These are phyloP conservation scores for Meta bourneti DNA, from an alignment of 2,888 invertebrate species.

Conservation along the genomic window DNA sequence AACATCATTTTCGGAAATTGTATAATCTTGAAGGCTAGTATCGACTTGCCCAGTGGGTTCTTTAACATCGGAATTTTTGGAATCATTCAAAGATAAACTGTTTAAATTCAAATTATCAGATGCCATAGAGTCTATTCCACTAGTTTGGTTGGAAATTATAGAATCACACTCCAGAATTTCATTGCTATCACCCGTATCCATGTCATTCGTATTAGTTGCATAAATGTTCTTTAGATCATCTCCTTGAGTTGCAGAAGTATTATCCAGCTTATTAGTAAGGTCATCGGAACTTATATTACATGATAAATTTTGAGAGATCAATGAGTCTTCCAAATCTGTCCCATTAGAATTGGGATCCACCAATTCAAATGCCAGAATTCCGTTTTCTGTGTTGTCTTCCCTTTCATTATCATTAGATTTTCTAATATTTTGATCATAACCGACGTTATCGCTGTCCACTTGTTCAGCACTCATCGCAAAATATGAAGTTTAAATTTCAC, in stretches of 20 bases:
- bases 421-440: constrained; percentile 12
- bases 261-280: background rate
- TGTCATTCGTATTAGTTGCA: background rate
- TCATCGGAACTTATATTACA: background rate
- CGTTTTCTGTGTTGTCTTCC: background rate
- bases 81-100: background rate
- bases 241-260: background rate
- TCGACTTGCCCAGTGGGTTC: background rate
- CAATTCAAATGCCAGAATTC: constrained; percentile 1
- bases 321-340: background rate
- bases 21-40: background rate
- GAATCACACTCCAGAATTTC: background rate
- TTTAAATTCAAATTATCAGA: background rate
- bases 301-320: background rate
- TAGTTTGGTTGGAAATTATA: background rate
- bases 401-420: constrained; percentile 1
- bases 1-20: background rate
- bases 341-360: background rate
- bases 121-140: background rate
- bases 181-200: background rate
- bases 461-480: constrained; percentile 21
- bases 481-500: background rate
- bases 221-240: background rate
- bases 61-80: background rate
- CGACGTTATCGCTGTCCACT: background rate